Base-by-base conservation (phyloP, 2,888 invertebrate species). In the Andrena chrysosceles region DNA sequence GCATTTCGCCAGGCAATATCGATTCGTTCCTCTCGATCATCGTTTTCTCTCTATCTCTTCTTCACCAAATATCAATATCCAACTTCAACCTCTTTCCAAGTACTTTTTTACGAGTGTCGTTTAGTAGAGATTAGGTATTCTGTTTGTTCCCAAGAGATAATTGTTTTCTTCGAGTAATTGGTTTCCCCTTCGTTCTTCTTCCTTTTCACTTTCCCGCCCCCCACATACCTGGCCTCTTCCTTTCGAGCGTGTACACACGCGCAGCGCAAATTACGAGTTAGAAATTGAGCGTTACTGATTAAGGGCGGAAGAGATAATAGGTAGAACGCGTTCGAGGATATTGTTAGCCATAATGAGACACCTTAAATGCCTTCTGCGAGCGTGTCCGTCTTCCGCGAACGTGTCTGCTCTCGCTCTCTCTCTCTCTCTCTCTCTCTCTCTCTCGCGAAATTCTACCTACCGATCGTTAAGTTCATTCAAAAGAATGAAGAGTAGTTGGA, bases 221-320 rank as follows among this genome's bases (percentile, higher is more conserved):
- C 20, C 2, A 20, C 20, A 23, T 7, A 2, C 26, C 26, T 16
- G 23, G 49, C 69, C 13, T 23, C 66, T 68, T 62, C 52, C 66
- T 71, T 59, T 49, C 49, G 64, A 77, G 33, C 71, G 64, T 64
- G 52, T 49, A 52, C 81, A 67, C 63, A 54, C 75, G 13, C 48
- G 62, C 48, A n/a, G 66, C 49, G 81, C 63, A 81, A 82, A 82
- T 82, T 82, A 68, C 63, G 64, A 82, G 82, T 33, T 72, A 82
- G 83, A 83, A 83, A 83, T 83, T 82, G 82, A 83, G 83, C 83
- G 83, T 83, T 82, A 82, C 83, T 72, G 82, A 83, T 83, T 82
- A 74, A 83, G 71, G 83, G 77, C 82, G 83, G 82, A 83, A 83
- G 82, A 83, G 82, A 82, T 82, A 82, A 82, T 64, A 69, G 77